phyloP scores from a whole-genome alignment of 2,113 vertebrate species.

The Rhynchomys soricoides region DNA sequence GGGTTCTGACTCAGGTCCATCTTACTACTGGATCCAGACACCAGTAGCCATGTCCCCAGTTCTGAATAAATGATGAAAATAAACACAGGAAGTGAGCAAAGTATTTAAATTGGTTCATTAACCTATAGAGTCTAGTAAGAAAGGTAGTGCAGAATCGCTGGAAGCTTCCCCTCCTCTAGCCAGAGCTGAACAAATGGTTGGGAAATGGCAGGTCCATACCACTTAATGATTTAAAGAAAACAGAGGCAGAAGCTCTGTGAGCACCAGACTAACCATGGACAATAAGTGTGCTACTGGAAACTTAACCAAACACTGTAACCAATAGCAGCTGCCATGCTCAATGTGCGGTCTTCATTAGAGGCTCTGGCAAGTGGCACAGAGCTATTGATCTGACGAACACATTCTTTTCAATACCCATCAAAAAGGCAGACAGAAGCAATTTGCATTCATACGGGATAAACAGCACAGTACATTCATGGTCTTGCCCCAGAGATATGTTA shows the following conservation, averaged over 20 bases:
- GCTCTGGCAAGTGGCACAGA: constrained; percentile 33
- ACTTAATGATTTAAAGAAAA: constrained; percentile 3
- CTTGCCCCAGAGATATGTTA: constrained; percentile 70
- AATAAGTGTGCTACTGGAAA: background rate
- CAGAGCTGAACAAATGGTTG: background rate
- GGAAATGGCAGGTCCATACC: background rate
- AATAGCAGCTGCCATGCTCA: constrained; percentile 14
- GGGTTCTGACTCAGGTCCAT: background rate
- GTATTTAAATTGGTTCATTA: background rate
- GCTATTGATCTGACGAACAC: constrained; percentile 63
- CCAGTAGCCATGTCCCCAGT: background rate
- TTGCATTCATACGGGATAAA: constrained; percentile 64
- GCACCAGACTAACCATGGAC: background rate
- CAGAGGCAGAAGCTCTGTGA: background rate
- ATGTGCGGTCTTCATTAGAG: constrained; percentile 62
- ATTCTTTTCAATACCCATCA: constrained; percentile 66
- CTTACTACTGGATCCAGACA: background rate
- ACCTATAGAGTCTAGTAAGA: background rate
- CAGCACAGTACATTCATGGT: constrained; percentile 30
- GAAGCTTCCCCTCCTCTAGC: background rate
- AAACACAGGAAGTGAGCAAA: background rate
- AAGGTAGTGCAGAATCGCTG: background rate
- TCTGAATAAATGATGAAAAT: background rate
- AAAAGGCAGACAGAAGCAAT: constrained; percentile 58
- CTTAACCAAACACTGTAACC: constrained; percentile 33